These are phyloP conservation scores for Pyrrhura leucotis DNA, from an alignment of 2,797 vertebrate genomes.

Conservation along the genomic window DNA sequence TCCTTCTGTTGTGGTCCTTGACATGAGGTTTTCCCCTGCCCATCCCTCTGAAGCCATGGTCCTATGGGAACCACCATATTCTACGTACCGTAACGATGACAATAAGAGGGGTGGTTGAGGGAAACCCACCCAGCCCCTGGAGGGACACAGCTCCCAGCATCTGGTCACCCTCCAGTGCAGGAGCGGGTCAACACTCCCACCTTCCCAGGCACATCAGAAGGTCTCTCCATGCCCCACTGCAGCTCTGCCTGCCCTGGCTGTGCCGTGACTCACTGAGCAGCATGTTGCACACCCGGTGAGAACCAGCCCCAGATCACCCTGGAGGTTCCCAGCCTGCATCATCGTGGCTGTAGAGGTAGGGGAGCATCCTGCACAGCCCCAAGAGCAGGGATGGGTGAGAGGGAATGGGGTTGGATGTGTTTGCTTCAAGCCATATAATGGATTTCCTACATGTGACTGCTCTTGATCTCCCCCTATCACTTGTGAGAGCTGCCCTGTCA, in stretches of 20 bases:
- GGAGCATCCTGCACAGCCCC: background rate
- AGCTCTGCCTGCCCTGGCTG: background rate
- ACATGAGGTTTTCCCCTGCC: background rate
- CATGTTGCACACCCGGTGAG: accelerated
- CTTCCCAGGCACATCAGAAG: background rate
- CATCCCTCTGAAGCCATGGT: background rate
- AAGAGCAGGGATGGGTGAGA: background rate
- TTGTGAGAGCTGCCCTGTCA: background rate
- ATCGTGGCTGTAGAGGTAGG: accelerated
- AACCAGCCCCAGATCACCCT: background rate
- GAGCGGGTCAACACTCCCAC: accelerated
- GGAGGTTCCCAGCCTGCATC: background rate
- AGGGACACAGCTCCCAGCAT: accelerated
- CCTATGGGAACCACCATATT: background rate
- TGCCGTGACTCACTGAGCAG: background rate
- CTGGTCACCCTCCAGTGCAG: background rate
- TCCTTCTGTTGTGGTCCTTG: background rate
- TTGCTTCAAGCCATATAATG: background rate
- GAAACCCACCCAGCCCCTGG: background rate
- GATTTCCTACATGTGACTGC: background rate
- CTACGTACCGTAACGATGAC: background rate
- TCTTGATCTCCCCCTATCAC: accelerated
- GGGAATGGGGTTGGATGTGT: background rate
- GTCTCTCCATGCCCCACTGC: accelerated
- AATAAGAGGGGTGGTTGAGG: background rate